A percentile compares a stretch with the other conserved stretches of the same genome.
Conservation (phyloP, 2,888 invertebrate species). For the Morpho deidamia region DNA sequence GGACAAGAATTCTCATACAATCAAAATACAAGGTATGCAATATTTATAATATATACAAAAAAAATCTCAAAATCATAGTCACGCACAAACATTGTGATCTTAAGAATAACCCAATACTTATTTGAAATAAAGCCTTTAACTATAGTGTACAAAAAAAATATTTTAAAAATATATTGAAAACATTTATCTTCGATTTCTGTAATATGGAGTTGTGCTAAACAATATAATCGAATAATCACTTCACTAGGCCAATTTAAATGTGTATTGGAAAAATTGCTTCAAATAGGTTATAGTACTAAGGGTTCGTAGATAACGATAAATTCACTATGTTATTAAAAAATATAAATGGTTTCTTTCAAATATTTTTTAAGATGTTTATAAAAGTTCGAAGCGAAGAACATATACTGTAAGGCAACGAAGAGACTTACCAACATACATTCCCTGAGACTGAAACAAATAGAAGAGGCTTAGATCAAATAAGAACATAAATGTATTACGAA, state of each 20-base stretch:
- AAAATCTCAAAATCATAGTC: slow-evolving; percentile 27
- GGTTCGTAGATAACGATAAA: slow-evolving; percentile 41
- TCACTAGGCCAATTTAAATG: slow-evolving; percentile 41
- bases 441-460: slow-evolving; percentile 69
- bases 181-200: slow-evolving; percentile 26
- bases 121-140: slow-evolving; percentile 46
- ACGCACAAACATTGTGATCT: slow-evolving; percentile 63
- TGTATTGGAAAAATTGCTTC: slow-evolving; percentile 55
- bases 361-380: slow-evolving; percentile 69
- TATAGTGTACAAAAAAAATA: slow-evolving; percentile 32
- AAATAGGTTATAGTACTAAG: slow-evolving; percentile 54
- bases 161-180: slow-evolving; percentile 21
- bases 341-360: slow-evolving; percentile 54
- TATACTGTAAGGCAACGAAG: slow-evolving; percentile 74
- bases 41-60: slow-evolving; percentile 6
- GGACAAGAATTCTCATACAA: neutral
- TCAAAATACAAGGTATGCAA: slow-evolving; percentile 10
- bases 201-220: slow-evolving; percentile 41
- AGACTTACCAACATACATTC: slow-evolving; percentile 76
- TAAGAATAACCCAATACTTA: slow-evolving; percentile 31
- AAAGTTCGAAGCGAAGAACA: slow-evolving; percentile 53
- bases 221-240: slow-evolving; percentile 30
- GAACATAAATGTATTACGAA: slow-evolving; percentile 36
- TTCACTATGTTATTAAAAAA: slow-evolving; percentile 35
- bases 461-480: slow-evolving; percentile 67